These are phyloP conservation scores for Drosophila kurseongensis DNA, from an alignment of 1,140 invertebrate species.

Conservation along the genomic window DNA sequence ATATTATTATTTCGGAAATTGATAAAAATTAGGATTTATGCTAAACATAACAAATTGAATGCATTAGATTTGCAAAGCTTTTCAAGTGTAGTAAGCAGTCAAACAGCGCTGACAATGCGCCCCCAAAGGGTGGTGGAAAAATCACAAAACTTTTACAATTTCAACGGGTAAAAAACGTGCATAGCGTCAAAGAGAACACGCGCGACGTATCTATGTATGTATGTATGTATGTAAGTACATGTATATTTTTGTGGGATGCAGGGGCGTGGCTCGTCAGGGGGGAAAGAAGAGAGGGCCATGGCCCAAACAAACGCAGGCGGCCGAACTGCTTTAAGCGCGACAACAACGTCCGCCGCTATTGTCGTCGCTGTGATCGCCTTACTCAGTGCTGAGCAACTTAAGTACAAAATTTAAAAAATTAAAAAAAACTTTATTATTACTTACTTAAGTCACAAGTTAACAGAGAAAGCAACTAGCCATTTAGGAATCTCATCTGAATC, in stretches of 20 bases:
- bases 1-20: too few species aligned
- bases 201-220: constrained; percentile 26
- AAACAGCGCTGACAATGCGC: constrained; percentile 45
- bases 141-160: constrained; percentile 76
- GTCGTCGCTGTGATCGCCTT: constrained; percentile 16
- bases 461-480: too few species aligned
- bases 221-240: neutral
- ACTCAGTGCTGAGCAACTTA: constrained; percentile 1
- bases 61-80: too few species aligned
- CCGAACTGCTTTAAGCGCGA: constrained; percentile 58
- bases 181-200: constrained; percentile 69
- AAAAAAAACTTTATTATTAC: neutral
- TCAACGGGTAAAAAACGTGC: constrained; percentile 73
- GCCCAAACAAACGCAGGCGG: constrained; percentile 17
- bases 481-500: too few species aligned
- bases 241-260: neutral
- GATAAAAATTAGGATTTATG: too few species aligned
- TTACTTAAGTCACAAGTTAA: too few species aligned
- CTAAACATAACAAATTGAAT: too few species aligned
- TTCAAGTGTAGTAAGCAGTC: constrained; percentile 16
- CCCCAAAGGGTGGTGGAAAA: constrained; percentile 58
- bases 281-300: constrained; percentile 7
- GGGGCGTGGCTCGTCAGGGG: neutral
- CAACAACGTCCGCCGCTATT: constrained; percentile 61
- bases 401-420: neutral